Percentiles rank a stretch among this genome's conserved stretches.
These are phyloP conservation scores for Tretioscincus oriximinensis DNA, from an alignment of 2,113 vertebrate genomes.

Conservation along the genomic window DNA sequence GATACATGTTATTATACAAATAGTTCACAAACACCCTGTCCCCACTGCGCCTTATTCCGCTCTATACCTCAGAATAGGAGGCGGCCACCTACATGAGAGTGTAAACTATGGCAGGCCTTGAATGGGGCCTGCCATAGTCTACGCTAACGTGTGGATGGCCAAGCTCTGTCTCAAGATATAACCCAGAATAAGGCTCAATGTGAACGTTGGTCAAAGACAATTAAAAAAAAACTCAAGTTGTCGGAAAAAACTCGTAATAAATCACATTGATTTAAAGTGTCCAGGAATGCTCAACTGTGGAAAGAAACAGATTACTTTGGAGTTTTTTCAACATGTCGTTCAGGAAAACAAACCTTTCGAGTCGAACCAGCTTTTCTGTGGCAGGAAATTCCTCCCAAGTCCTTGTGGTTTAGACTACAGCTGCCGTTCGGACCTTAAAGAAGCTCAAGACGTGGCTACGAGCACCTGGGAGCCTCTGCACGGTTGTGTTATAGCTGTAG, in stretches of 20 bases:
- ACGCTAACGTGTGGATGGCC: no score
- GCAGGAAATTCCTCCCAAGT: constrained; percentile 73
- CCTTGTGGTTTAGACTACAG: constrained; percentile 62
- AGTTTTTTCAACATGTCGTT: constrained; percentile 68
- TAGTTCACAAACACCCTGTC: constrained; percentile 79
- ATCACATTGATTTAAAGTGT: constrained; percentile 74
- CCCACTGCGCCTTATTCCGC: no score
- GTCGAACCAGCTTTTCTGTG: constrained; percentile 71
- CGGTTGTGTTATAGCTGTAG: constrained; percentile 40
- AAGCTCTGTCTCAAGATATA: no score
- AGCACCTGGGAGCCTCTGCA: constrained; percentile 57
- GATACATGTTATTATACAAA: constrained; percentile 85
- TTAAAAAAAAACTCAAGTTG: constrained; percentile 77
- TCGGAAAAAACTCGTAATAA: constrained; percentile 79
- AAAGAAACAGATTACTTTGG: constrained; percentile 81
- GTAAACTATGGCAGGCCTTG: no score
- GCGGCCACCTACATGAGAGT: no score
- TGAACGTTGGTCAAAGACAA: no score
- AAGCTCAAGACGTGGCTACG: constrained; percentile 63
- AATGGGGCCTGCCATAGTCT: no score
- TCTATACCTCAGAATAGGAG: no score
- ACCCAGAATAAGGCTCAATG: no score
- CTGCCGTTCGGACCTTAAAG: constrained; percentile 61
- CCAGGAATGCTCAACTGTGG: constrained; percentile 75
- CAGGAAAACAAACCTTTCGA: constrained; percentile 72